Percentiles rank a stretch among this genome's conserved stretches.
Conservation (phyloP, 1,140 invertebrate species). For the Octopus sinensis region DNA sequence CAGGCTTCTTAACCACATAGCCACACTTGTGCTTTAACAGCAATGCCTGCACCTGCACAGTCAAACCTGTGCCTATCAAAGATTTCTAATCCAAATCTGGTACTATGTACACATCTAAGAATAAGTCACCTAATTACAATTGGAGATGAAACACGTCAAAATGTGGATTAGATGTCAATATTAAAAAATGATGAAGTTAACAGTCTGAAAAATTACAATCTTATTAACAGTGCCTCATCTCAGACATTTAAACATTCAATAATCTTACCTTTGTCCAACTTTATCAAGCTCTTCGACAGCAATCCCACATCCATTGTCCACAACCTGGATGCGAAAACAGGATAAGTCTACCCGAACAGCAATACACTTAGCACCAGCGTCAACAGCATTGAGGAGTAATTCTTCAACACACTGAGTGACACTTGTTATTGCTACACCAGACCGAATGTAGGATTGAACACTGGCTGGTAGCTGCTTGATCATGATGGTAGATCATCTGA, state of each 20-base stretch:
- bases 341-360: constrained; percentile 64
- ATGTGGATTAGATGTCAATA: too few relatives aligned
- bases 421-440: constrained; percentile 55
- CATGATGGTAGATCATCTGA: constrained; percentile 20
- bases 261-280: constrained; percentile 61
- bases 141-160: too few relatives aligned
- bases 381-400: constrained; percentile 65
- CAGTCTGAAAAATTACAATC: too few relatives aligned
- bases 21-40: too few relatives aligned
- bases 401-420: constrained; percentile 59
- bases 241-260: background rate
- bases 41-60: too few relatives aligned
- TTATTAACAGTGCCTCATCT: background rate
- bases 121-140: too few relatives aligned
- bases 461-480: constrained; percentile 42
- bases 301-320: constrained; percentile 69
- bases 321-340: constrained; percentile 65
- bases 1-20: too few relatives aligned
- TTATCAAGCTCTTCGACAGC: constrained; percentile 58
- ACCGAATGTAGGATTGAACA: constrained; percentile 51
- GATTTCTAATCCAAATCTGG: too few relatives aligned
- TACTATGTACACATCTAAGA: too few relatives aligned
- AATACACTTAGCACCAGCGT: constrained; percentile 65
- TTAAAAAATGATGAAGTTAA: too few relatives aligned
- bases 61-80: too few relatives aligned